phyloP scores from a whole-genome alignment of 1,140 invertebrate species.

The Helicoverpa armigera region DNA sequence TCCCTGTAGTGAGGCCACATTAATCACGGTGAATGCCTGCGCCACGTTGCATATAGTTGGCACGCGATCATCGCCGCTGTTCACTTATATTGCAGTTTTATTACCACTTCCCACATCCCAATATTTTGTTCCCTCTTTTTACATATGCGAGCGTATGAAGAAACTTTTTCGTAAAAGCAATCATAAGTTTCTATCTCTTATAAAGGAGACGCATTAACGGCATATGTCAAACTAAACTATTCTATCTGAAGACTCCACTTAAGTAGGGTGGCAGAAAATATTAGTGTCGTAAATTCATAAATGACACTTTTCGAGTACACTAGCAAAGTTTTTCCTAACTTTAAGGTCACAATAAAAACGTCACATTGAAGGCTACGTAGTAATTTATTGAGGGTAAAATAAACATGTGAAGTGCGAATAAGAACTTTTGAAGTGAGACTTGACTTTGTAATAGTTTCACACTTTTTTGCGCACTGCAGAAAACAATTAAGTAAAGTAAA shows the following conservation, averaged over 20 bases:
- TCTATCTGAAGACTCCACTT: slow-evolving; percentile 58
- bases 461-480: neutral
- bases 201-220: slow-evolving; percentile 28
- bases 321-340: slow-evolving; percentile 65
- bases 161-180: slow-evolving; percentile 29
- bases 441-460: slow-evolving; percentile 38
- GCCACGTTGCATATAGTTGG: slow-evolving; percentile 32
- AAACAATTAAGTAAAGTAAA: neutral
- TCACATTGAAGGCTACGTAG: slow-evolving; percentile 56
- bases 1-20: neutral
- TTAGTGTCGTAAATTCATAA: slow-evolving; percentile 70
- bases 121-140: slow-evolving; percentile 28
- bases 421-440: slow-evolving; percentile 29
- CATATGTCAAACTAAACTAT: slow-evolving; percentile 53
- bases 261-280: slow-evolving; percentile 55
- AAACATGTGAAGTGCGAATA: slow-evolving; percentile 44
- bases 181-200: slow-evolving; percentile 23
- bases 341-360: slow-evolving; percentile 69
- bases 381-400: slow-evolving; percentile 57
- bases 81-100: slow-evolving; percentile 39
- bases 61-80: slow-evolving; percentile 28
- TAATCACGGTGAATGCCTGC: slow-evolving; percentile 25
- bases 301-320: slow-evolving; percentile 63
- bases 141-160: neutral
- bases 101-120: slow-evolving; percentile 19